Conservation (phyloP, 1,140 invertebrate genomes). For the Latrodectus geometricus region DNA sequence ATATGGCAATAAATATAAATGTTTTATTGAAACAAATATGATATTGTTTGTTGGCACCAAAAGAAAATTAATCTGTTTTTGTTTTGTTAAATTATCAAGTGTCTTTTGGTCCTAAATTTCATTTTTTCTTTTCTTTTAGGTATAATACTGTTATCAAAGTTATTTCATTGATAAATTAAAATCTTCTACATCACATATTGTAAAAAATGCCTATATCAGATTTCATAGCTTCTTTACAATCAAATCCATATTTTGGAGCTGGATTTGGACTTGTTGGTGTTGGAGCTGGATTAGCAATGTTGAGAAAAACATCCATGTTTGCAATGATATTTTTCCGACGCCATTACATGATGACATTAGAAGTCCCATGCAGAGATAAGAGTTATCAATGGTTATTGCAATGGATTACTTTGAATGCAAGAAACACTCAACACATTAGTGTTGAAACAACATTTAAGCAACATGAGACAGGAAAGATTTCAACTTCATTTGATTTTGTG, state of each 20-base stretch:
- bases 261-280: constrained; percentile 96
- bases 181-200: background rate
- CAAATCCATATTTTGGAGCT: constrained; percentile 98
- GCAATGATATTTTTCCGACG: constrained; percentile 86
- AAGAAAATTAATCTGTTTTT: too few species aligned
- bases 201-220: constrained; percentile 79
- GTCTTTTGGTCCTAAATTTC: background rate
- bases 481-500: constrained; percentile 96
- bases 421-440: constrained; percentile 89
- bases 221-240: constrained; percentile 81
- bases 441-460: constrained; percentile 94
- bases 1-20: too few species aligned
- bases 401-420: constrained; percentile 88
- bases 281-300: constrained; percentile 86
- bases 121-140: background rate
- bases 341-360: constrained; percentile 93
- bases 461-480: constrained; percentile 89
- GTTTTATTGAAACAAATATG: too few species aligned
- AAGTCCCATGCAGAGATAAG: constrained; percentile 95
- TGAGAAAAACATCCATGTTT: constrained; percentile 78
- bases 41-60: too few species aligned
- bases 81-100: too few species aligned
- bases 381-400: constrained; percentile 96
- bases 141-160: background rate
- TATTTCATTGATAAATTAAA: too few species aligned